Evolutionary conservation across 2,113 vertebrate species (phyloP), one percentile per base, ranked within the genome.

Genomic region (Thymallus thymallus): DNA sequence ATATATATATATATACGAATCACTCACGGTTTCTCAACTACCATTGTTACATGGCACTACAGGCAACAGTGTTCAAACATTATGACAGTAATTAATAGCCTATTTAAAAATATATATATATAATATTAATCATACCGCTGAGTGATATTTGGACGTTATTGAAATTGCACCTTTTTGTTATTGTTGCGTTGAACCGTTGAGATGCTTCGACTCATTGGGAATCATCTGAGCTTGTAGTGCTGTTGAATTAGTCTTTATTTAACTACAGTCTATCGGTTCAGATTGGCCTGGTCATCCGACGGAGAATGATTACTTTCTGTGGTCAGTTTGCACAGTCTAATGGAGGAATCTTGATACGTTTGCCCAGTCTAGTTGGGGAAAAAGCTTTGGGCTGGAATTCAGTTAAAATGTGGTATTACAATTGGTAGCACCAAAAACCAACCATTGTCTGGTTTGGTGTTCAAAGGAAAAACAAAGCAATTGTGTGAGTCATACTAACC

Each of bases 71-170:
- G 78, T 81, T 82, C 63, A 80, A 78, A 73, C 73, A 82, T 85
- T 80, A 80, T 73, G 79, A 65, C 48, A 6, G 69, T 79, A 83
- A 86, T 81, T 79, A 85, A 78, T 82, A 77, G 73, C 56, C 64
- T 51, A n/a, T n/a, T n/a, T n/a, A n/a, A n/a, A n/a, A n/a, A n/a
- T n/a, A n/a, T n/a, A n/a, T n/a, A n/a, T n/a, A n/a, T n/a, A n/a
- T n/a, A n/a, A n/a, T n/a, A n/a, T n/a, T n/a, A n/a, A n/a, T 48
- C 9, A 30, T 32, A 58, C 77, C 76, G 10, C 48, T 23, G 2
- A n/a, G 56, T 23, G 2, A 23, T 81, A 61, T 84, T 83, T 75
- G 58, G 48, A 69, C 20, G 16, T 68, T 6, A 26, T 14, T 41
- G 24, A 51, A 69, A 73, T 18, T 68, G 73, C 75, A 55, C 72